These are phyloP conservation scores for Parnassius orleans DNA, from an alignment of 2,888 invertebrate species.

Conservation along the genomic window DNA sequence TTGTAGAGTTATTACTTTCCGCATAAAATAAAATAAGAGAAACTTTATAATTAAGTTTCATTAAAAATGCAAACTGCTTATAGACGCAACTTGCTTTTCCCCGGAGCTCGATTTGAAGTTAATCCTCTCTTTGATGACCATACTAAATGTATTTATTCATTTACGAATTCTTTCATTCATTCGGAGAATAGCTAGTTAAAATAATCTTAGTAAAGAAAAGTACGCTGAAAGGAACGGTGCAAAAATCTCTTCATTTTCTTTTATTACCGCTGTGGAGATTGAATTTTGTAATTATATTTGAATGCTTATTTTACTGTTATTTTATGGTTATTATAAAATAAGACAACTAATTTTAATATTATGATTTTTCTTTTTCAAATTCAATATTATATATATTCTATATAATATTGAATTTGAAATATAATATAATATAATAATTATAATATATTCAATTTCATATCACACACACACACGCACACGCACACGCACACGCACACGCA, in stretches of 20 bases:
- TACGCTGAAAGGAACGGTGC: constrained; percentile 5
- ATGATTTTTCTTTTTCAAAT: no score
- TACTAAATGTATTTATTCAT: constrained; percentile 62
- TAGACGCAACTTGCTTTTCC: constrained; percentile 28
- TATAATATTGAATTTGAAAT: no score
- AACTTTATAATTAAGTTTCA: constrained; percentile 22
- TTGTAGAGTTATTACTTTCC: constrained; percentile 10
- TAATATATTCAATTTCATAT: no score
- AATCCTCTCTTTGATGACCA: constrained; percentile 57
- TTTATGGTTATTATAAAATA: background rate
- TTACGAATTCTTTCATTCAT: constrained; percentile 37
- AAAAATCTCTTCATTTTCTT: constrained; percentile 18
- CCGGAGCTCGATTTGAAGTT: constrained; percentile 46
- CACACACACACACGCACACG: no score
- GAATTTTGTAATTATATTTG: constrained; percentile 19
- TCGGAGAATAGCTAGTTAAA: constrained; percentile 20
- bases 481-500: no score
- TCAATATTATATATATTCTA: no score
- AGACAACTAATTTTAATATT: background rate
- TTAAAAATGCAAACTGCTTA: constrained; percentile 27
- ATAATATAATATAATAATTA: no score
- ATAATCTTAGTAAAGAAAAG: constrained; percentile 17
- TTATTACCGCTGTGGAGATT: constrained; percentile 24
- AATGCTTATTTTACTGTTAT: background rate
- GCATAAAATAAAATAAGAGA: constrained; percentile 16